Percentiles rank a stretch among this genome's conserved stretches.
phyloP scores from a whole-genome alignment of 1,140 invertebrate genomes.

The Caenorhabditis briggsae region DNA sequence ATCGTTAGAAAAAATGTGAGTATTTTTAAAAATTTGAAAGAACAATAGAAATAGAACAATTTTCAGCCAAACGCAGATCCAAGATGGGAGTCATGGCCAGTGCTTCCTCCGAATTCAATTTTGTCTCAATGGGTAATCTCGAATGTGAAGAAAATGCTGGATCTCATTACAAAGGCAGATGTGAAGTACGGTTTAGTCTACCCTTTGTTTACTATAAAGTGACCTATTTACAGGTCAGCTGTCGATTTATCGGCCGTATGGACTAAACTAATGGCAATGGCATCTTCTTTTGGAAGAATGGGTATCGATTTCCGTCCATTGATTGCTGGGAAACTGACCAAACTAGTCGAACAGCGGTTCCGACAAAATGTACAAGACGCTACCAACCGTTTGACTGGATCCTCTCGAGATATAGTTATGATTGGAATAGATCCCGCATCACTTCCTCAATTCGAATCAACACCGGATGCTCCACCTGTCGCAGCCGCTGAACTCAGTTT shows the following conservation, averaged over 20 bases:
- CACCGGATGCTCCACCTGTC: constrained; percentile 63
- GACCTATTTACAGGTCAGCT: constrained; percentile 39
- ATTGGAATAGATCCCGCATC: constrained; percentile 23
- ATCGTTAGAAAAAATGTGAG: constrained; percentile 70
- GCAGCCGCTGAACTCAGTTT: constrained; percentile 74
- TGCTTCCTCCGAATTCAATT: constrained; percentile 73
- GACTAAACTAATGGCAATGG: constrained; percentile 75
- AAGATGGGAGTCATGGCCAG: constrained; percentile 76
- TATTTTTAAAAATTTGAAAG: constrained; percentile 57
- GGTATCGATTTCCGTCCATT: constrained; percentile 75
- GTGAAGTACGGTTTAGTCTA: constrained; percentile 37
- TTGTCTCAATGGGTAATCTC: constrained; percentile 75
- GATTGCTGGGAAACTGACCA: constrained; percentile 68
- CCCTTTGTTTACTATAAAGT: background rate
- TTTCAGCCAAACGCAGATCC: constrained; percentile 70
- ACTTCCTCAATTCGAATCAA: constrained; percentile 15
- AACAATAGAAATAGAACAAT: background rate
- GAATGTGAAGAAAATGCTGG: constrained; percentile 66
- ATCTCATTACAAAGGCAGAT: constrained; percentile 57
- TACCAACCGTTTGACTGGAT: constrained; percentile 63
- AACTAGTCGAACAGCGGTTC: constrained; percentile 71
- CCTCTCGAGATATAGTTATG: constrained; percentile 62
- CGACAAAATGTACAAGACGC: constrained; percentile 62
- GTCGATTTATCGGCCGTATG: constrained; percentile 64
- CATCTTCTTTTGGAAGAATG: constrained; percentile 77